Evolutionary conservation across 2,888 invertebrate species (phyloP), one percentile per base, ranked within the genome.

Genomic region (Lottia gigantea): DNA sequence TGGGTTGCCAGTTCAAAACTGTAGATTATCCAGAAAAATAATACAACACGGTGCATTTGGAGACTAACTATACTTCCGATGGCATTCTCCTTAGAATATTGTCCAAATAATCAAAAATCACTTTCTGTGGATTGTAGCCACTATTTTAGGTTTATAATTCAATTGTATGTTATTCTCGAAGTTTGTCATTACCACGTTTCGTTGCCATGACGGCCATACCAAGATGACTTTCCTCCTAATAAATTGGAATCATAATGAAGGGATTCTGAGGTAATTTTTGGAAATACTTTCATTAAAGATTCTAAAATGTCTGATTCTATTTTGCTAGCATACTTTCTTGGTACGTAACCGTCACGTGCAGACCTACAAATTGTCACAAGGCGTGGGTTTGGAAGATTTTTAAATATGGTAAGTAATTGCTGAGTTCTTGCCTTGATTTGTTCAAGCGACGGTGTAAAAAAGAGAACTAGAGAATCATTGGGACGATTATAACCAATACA

Each of bases 361-460:
- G 66, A 66, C 25, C 66, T 66, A 46, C 66, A 66, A 7, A 66
- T 31, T n/a, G 66, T 66, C 16, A 66, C 66, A 31, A 55, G 25
- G n/a, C 49, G 26, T 31, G 66, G 66, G 16, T 49, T 25, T n/a
- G 49, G 23, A 11, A 31, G 25, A 11, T 55, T 66, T n/a, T 23
- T 19, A 23, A 55, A 8, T 19, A 55, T 55, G 14, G 12, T 55
- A 23, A 12, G 14, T 23, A 55, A 23, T 23, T 55, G 55, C 14
- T 55, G 2, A 0, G 55, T 55, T 23, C 55, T 55, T 19, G 2
- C 4, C 19, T 7, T 55, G 19, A 55, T 55, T 55, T 55, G 19
- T 23, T 55, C 55, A 23, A 14, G 23, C 11, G 23, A 12, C 11
- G 55, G 55, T 23, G 55, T 19, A 23, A 23, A 23, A 23, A 55